phyloP scores from a whole-genome alignment of 2,113 vertebrate species.

The Nymphicus hollandicus region DNA sequence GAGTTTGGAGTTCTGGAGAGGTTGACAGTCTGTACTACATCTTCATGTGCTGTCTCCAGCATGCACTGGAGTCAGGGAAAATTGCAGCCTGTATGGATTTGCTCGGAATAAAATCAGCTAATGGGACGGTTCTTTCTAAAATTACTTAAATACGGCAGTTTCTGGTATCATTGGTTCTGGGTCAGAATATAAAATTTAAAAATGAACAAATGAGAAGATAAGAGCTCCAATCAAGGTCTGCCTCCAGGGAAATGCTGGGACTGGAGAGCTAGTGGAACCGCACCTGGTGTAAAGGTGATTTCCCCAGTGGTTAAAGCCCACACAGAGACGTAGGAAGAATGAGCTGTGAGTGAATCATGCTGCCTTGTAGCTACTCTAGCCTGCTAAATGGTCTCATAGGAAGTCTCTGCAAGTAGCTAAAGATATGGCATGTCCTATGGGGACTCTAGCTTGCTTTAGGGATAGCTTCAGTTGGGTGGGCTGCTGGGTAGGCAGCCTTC shows the following conservation, averaged over 20 bases:
- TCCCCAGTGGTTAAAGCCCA: not conserved
- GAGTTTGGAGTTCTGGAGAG: not conserved
- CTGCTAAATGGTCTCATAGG: not conserved
- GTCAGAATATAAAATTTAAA: not conserved
- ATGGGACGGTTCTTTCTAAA: not conserved
- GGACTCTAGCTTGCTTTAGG: not conserved
- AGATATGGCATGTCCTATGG: rapidly evolving
- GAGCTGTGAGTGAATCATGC: not conserved
- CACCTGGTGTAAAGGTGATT: not conserved
- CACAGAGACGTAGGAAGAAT: not conserved
- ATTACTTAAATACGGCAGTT: not conserved
- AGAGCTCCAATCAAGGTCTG: not conserved
- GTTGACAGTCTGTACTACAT: not conserved
- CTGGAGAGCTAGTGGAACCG: not conserved
- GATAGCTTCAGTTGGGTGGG: not conserved
- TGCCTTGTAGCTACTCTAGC: not conserved
- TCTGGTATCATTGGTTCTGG: not conserved
- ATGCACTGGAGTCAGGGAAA: not conserved
- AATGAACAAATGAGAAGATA: not conserved
- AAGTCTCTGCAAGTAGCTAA: not conserved
- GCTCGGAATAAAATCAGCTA: rapidly evolving
- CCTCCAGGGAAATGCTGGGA: not conserved
- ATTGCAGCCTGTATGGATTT: not conserved
- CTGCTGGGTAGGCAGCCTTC: rapidly evolving
- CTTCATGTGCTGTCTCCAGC: not conserved